Evolutionary conservation across 2,113 vertebrate genomes (phyloP).

Genomic region (Muscicapa adusta): DNA sequence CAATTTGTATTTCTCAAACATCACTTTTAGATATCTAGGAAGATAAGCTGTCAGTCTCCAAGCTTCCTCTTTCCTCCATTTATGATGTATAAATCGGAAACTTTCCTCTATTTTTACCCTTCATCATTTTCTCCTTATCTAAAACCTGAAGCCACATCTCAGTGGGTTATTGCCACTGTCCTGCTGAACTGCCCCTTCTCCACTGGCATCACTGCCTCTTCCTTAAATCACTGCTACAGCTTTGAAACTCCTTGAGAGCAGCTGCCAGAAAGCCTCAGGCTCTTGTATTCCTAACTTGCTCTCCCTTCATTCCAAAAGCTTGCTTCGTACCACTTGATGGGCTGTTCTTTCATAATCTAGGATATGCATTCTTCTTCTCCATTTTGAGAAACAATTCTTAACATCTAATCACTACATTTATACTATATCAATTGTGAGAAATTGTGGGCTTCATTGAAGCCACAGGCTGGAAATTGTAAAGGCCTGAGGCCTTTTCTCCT

Average conservation of each 20-base stretch:
- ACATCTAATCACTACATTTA: not conserved
- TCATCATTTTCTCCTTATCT: not conserved
- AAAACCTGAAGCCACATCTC: not conserved
- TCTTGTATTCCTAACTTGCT: not conserved
- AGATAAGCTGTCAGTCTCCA: not conserved
- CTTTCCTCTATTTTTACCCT: not conserved
- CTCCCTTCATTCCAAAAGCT: not conserved
- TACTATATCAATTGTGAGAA: not conserved
- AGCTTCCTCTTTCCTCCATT: not conserved
- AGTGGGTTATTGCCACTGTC: not conserved
- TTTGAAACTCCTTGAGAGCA: not conserved
- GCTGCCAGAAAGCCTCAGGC: not conserved
- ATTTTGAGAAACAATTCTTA: not conserved
- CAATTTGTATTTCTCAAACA: not conserved
- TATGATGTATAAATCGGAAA: not conserved
- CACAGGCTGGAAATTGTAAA: too few relatives aligned
- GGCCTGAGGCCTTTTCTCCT: too few relatives aligned
- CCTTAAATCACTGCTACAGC: not conserved
- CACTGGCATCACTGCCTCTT: not conserved
- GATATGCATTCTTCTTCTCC: not conserved
- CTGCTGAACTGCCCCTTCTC: not conserved
- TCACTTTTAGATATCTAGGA: not conserved
- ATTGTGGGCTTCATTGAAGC: too few relatives aligned
- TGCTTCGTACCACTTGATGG: not conserved
- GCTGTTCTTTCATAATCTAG: not conserved